Evolutionary conservation across 2,113 vertebrate species (phyloP), one percentile per base, ranked within the genome.

Genomic region (Heteronetta atricapilla): DNA sequence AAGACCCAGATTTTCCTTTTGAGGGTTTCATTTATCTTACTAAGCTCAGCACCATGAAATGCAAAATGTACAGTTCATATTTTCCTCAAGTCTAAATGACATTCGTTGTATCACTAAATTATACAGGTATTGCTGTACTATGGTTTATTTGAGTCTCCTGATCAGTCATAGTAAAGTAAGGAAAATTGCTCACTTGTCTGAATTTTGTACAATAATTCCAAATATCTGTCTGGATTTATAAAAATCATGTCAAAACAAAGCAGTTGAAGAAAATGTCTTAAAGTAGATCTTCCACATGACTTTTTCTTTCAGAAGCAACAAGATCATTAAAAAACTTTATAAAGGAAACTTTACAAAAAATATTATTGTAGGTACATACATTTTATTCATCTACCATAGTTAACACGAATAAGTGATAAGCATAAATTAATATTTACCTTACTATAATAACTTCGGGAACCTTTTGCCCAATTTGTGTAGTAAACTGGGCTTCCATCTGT

Each of bases 401-500:
- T 60, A 7, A 3, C 28, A 46, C 10, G 7, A 36, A 76, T 68
- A 52, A 70, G 4, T 44, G 34, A 86, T 55, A 81, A 75, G 7
- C 5, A 44, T 17, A 63, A 79, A 69, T 26, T 44, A 81, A 29
- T 46, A 6, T 62, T 95, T 94, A 96, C 97, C 80, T 56, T 86
- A 52, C 83, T 92, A 4, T 82, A 80, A 63, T 92, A 88, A 68
- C 67, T 75, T 17, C 98, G 99, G 23, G 98, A 98, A 26, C 98
- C 98, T 96, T 99, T 99, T 4, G 98, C 99, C 99, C 99, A 99
- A 50, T 99, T 99, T 64, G 98, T 99, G 59, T 98, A 99, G n/a
- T 91, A 72, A 62, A 99, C 97, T 28, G 98, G 96, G 91, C 96
- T 98, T 16, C 99, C 99, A 11, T 99, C 98, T 4, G 99, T 99